Evolutionary conservation across 2,113 vertebrate species (phyloP).

Genomic region (Puffinus mauretanicus): DNA sequence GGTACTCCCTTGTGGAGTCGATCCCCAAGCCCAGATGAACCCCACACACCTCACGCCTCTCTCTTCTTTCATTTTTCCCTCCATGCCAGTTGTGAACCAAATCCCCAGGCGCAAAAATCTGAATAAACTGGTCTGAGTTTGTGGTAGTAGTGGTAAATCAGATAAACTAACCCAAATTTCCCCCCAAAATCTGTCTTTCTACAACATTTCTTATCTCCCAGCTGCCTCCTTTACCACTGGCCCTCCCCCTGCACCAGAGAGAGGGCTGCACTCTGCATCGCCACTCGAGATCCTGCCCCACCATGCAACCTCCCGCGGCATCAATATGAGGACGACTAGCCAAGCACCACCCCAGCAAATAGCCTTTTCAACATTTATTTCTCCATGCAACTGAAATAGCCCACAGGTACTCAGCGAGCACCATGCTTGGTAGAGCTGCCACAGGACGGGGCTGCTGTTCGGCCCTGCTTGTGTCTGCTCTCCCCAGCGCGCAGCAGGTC

Average conservation of each 20-base stretch:
- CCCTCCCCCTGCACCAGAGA: background rate
- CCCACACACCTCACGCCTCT: background rate
- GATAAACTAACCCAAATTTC: background rate
- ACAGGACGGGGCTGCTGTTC: background rate
- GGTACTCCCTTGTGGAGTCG: too few species aligned
- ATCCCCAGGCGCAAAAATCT: background rate
- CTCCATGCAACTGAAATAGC: background rate
- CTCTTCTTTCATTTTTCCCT: background rate
- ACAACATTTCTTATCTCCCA: background rate
- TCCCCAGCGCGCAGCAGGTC: background rate
- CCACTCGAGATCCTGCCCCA: background rate
- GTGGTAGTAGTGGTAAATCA: background rate
- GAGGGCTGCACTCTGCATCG: background rate
- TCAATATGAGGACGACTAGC: background rate
- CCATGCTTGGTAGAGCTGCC: fast-evolving
- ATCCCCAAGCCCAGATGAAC: background rate
- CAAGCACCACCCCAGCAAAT: background rate
- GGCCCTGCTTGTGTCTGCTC: background rate
- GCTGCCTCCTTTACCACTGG: background rate
- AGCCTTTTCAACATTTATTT: background rate
- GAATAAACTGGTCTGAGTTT: background rate
- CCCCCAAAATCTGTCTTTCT: background rate
- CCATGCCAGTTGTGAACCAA: background rate
- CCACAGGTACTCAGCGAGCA: fast-evolving
- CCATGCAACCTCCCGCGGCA: background rate